Percentiles rank a stretch among this genome's conserved stretches.
Conservation (phyloP, 2,888 invertebrate species). For the Oxytorus armatus region DNA sequence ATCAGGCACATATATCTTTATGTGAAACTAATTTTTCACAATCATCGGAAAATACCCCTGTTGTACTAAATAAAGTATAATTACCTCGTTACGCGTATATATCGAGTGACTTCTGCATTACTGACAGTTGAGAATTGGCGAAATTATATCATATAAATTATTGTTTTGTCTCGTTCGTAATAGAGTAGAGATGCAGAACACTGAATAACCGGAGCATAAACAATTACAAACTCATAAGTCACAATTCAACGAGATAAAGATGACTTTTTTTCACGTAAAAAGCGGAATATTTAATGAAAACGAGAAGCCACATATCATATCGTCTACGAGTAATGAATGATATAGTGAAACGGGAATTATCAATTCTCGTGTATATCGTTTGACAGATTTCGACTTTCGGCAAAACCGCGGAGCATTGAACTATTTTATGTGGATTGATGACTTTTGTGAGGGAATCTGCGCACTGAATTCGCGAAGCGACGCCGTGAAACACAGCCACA, state of each 20-base stretch:
- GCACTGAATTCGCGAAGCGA: too few species aligned
- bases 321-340: conserved; percentile 14
- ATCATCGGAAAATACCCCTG: background rate
- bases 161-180: background rate
- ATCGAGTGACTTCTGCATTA: conserved; percentile 5
- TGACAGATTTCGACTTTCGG: conserved; percentile 61
- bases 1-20: background rate
- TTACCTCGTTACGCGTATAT: conserved; percentile 8
- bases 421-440: too few species aligned
- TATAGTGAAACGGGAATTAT: conserved; percentile 29
- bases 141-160: conserved; percentile 16
- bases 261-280: conserved; percentile 9
- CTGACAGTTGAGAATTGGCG: background rate
- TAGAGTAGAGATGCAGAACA: conserved; percentile 6
- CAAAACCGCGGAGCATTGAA: conserved; percentile 31
- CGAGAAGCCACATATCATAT: background rate
- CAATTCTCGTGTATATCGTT: conserved; percentile 46
- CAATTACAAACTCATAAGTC: conserved; percentile 29
- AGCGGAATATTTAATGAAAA: conserved; percentile 9
- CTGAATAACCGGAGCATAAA: conserved; percentile 19
- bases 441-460: too few species aligned
- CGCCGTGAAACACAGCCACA: too few species aligned
- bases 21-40: background rate
- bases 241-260: too few species aligned
- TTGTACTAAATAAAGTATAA: background rate